Evolutionary conservation across 2,113 vertebrate species (phyloP), one percentile per base, ranked within the genome.

Genomic region (Myotis brandtii): DNA sequence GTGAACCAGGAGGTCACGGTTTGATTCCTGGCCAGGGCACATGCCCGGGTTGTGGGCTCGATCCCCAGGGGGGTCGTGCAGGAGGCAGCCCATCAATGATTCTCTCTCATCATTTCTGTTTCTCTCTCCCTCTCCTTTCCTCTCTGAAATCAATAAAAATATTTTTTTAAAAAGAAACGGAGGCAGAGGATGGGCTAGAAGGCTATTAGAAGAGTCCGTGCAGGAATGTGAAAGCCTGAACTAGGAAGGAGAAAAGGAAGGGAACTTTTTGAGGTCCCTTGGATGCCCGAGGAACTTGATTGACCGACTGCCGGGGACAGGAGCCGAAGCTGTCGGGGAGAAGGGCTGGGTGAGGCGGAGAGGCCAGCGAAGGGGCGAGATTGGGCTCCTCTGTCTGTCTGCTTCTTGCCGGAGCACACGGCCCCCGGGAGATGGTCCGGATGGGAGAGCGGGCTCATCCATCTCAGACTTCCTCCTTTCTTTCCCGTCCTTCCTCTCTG

Each of bases 401-500:
- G 79, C 75, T 43, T 67, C 88, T 88, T 52, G 81, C 90, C 77
- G 0, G 14, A 80, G 86, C 67, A 9, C 32, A 66, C 37, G 56
- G 77, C 64, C 69, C 86, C 76, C 21, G 3, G 16, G 6, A 62
- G 79, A 69, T 25, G 66, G 50, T 66, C 90, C 54, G 8, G 10
- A 79, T 64, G 91, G 84, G 79, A 90, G 81, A 82, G 72, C 1
- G 30, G 92, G 75, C 54, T 94, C 96, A 92, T 96, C 76, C 85
- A 1, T 69, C 59, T 93, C 86, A 79, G 30, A 34, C 80, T 75
- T 81, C 94, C 91, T 80, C 69, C 32, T 91, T 79, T 73, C 93
- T 67, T 27, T 82, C 43, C 48, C n/a, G 32, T 32, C 84, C 54
- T 54, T 94, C 73, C 79, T 81, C 69, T 23, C 32, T 43, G 93